Conservation (phyloP, 2,888 invertebrate species). For the Eledona agricola region DNA sequence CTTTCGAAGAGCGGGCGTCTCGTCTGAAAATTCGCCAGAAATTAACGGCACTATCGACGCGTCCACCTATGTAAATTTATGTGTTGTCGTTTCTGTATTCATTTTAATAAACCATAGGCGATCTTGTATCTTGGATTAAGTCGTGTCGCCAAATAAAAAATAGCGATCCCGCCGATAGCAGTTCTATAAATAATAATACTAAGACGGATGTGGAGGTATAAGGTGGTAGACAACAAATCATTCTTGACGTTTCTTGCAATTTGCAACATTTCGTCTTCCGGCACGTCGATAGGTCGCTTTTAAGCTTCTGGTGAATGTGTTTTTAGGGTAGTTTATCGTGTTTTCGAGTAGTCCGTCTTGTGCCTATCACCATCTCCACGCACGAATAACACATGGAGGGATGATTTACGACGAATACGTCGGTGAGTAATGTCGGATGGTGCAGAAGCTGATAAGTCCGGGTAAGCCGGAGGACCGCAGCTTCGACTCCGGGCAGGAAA, state of each 20-base stretch:
- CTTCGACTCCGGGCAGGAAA: constrained; percentile 47
- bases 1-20: constrained; percentile 12
- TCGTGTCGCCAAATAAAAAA: constrained; percentile 5
- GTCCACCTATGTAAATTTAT: constrained; percentile 24
- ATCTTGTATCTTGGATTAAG: constrained; percentile 6
- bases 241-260: neutral
- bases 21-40: too few species aligned
- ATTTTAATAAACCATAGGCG: constrained; percentile 2
- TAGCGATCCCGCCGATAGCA: neutral
- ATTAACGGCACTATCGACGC: too few species aligned
- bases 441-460: constrained; percentile 35
- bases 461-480: constrained; percentile 31
- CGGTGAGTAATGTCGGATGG: constrained; percentile 41
- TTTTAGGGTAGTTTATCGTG: too few species aligned
- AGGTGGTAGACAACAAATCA: constrained; percentile 1
- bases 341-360: too few species aligned
- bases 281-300: neutral
- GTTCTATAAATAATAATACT: constrained; percentile 1
- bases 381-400: constrained; percentile 29
- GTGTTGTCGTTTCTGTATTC: constrained; percentile 6
- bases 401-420: constrained; percentile 41
- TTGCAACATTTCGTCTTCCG: neutral
- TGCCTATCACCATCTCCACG: too few species aligned
- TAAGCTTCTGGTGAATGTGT: too few species aligned
- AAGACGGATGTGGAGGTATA: neutral